Evolutionary conservation across 2,888 invertebrate species (phyloP).

Genomic region (Trachelus tabidus): DNA sequence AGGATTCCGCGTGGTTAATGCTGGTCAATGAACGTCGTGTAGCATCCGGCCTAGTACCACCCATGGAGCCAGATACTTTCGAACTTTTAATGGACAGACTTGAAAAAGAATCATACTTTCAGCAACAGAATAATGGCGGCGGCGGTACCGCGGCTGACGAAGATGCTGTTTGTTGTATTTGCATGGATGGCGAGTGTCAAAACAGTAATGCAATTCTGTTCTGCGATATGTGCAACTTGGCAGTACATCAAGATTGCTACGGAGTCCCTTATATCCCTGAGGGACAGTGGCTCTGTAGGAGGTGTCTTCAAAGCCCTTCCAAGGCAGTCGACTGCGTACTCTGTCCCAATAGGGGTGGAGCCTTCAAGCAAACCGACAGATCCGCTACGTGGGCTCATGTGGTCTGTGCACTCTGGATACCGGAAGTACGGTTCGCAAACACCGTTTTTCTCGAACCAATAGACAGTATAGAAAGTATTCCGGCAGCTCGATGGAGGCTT

Average conservation of each 20-base stretch:
- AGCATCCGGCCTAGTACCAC: conserved; percentile 74
- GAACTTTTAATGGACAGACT: conserved; percentile 97
- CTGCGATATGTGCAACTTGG: conserved; percentile 99
- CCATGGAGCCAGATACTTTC: conserved; percentile 88
- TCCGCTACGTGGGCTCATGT: conserved; percentile 96
- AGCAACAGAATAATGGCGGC: conserved; percentile 75
- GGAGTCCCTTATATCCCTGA: conserved; percentile 98
- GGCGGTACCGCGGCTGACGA: conserved; percentile 90
- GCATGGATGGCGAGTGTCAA: conserved; percentile 98
- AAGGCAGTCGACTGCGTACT: conserved; percentile 96
- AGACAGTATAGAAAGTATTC: conserved; percentile 96
- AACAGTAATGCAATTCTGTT: conserved; percentile 98
- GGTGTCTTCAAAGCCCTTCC: conserved; percentile 96
- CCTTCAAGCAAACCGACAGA: conserved; percentile 97
- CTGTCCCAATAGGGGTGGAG: conserved; percentile 97
- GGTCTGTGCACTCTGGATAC: conserved; percentile 98
- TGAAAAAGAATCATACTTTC: conserved; percentile 97
- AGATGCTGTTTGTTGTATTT: conserved; percentile 98
- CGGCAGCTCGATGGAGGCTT: conserved; percentile 95
- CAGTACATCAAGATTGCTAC: conserved; percentile 99
- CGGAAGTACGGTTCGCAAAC: conserved; percentile 97
- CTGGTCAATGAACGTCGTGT: conserved; percentile 87
- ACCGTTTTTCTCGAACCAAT: conserved; percentile 98
- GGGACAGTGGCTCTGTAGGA: conserved; percentile 96
- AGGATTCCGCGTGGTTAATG: conserved; percentile 94